Evolutionary conservation across 2,888 invertebrate species (phyloP).

Genomic region (Apamea sordens): DNA sequence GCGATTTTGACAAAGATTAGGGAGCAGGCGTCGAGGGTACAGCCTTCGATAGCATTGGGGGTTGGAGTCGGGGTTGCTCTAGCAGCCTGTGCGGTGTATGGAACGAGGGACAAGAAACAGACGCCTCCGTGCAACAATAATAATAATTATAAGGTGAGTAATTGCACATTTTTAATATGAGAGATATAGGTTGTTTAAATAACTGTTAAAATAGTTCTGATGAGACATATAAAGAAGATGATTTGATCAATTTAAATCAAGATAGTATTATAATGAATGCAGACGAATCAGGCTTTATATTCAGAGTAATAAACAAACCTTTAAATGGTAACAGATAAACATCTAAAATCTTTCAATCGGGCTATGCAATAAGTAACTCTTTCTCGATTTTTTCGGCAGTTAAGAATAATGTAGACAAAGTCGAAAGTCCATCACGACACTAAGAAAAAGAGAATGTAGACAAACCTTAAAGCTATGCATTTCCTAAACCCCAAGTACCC

Average conservation of each 20-base stretch:
- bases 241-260: not conserved
- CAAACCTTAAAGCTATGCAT: not conserved
- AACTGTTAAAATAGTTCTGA: not conserved
- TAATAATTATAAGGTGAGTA: slow-evolving; percentile 86
- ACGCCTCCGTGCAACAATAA: slow-evolving; percentile 83
- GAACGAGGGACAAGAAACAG: slow-evolving; percentile 84
- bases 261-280: not conserved
- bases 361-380: not conserved
- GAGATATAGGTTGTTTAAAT: not conserved
- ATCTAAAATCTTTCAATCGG: not conserved
- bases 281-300: not conserved
- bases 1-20: slow-evolving; percentile 87
- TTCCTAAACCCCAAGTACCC: not conserved
- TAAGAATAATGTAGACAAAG: not conserved
- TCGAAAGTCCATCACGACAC: no score
- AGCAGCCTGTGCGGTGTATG: slow-evolving; percentile 85
- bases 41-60: slow-evolving; percentile 84
- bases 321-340: not conserved
- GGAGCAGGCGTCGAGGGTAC: slow-evolving; percentile 86
- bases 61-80: slow-evolving; percentile 87
- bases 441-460: not conserved
- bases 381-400: not conserved
- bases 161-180: not conserved
- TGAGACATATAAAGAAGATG: no score
- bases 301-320: not conserved